These are phyloP conservation scores for Paralichthys olivaceus DNA, from an alignment of 2,113 vertebrate species.

Conservation along the genomic window DNA sequence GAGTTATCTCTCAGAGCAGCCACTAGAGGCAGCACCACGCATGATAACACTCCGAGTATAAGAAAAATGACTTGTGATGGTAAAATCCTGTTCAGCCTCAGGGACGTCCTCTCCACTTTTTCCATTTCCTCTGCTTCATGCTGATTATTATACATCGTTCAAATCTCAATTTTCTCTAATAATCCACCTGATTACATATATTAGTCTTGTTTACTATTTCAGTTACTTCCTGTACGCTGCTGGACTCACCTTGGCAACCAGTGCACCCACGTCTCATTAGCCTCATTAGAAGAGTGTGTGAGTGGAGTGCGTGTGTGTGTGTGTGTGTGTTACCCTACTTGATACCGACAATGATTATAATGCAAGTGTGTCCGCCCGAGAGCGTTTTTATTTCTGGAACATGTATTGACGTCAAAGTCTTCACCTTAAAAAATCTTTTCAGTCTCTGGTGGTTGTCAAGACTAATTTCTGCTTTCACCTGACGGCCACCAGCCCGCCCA, in stretches of 20 bases:
- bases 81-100: constrained; percentile 16
- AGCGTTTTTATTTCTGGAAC: constrained; percentile 49
- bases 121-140: neutral
- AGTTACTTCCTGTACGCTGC: neutral
- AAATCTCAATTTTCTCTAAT: neutral
- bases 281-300: constrained; percentile 50
- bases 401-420: constrained; percentile 52
- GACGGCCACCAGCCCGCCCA: neutral
- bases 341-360: constrained; percentile 40
- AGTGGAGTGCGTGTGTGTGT: neutral
- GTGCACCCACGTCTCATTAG: constrained; percentile 50
- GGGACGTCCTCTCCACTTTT: constrained; percentile 4
- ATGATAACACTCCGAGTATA: neutral
- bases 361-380: constrained; percentile 44
- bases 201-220: neutral
- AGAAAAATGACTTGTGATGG: constrained; percentile 26
- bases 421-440: constrained; percentile 35
- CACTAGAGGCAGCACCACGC: constrained; percentile 55
- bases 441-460: constrained; percentile 34
- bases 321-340: constrained; percentile 20
- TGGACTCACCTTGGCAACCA: constrained; percentile 36
- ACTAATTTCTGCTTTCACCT: constrained; percentile 25
- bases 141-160: neutral
- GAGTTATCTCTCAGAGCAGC: constrained; percentile 16
- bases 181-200: neutral